Evolutionary conservation across 2,888 invertebrate genomes (phyloP), one percentile per base, ranked within the genome.

Genomic region (Tenthredo scrophulariae): DNA sequence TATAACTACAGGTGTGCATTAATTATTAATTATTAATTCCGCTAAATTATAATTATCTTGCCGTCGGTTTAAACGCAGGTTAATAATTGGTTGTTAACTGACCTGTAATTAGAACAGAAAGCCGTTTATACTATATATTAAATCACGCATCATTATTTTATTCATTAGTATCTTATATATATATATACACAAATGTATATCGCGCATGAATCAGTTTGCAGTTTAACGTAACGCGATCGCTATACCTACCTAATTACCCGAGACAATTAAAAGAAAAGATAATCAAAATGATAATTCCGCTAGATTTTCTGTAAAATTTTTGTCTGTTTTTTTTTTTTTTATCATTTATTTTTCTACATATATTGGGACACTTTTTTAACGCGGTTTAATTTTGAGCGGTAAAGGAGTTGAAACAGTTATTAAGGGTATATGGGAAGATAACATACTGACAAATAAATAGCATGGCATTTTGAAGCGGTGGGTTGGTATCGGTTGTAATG

Each of bases 31-130:
- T 37, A 80, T 80, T 62, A 80, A 62, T 80, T 62, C 62, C 62
- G 62, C 77, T 80, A 80, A 62, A 80, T 80, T 40, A 80, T 80
- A 80, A 80, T 80, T 80, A 80, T 80, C 62, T 62, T 62, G 26
- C n/a, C 80, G 80, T 22, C 40, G 50, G 80, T 15, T 80, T 80
- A 62, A 80, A 80, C 40, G 50, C 80, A 58, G 80, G 80, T 37
- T 80, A 80, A 80, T 80, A 62, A 80, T 80, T 40, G 80, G 58
- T 80, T 62, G 58, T 80, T 58, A 58, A 40, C 50, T 58, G 40
- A 62, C 80, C 80, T 62, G 62, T 80, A 80, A 80, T 80, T 80
- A 80, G 40, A 80, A 80, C 80, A 37, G 62, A 62, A 77, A n/a
- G 77, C 37, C 80, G 40, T 80, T 80, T 62, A 50, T 77, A 40